Evolutionary conservation across 2,113 vertebrate species (phyloP), one percentile per base, ranked within the genome.

Genomic region (Anseranas semipalmata): DNA sequence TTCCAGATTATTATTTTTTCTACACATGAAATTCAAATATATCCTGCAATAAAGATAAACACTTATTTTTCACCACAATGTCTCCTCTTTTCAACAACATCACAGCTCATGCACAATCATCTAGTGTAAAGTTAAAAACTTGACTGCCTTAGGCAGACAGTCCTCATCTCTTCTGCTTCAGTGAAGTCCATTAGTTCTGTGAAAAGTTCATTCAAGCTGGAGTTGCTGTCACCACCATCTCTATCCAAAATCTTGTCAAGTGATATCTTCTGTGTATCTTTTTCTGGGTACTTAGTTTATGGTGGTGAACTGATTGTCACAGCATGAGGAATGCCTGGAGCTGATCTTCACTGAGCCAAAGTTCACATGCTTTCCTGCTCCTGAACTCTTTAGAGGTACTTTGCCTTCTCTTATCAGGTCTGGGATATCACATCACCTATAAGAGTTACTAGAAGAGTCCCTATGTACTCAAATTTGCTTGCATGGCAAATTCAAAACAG

Each of bases 41-140:
- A 72, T 48, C 56, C 67, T 87, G 16, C 62, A 93, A 48, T 76
- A 71, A 75, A 90, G 70, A 89, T 84, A 91, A 93, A 85, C 74
- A 62, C 48, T 70, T 65, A 48, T 21, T 95, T 87, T 95, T 90
- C 81, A 87, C 43, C 87, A 30, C 78, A 79, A n/a, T 1, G 0
- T 12, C 77, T 95, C 19, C 5, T 65, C 43, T 89, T 91, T 93
- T 91, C 50, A 90, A 71, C 45, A 96, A 24, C 22, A 15, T n/a
- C 14, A 32, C 32, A 89, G 21, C 32, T 91, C 63, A 37, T 28
- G 14, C 48, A 17, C 14, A 39, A n/a, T 10, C 12, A 9, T 50
- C 30, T 52, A 33, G 18, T 58, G 43, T 56, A 75, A 94, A 82
- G n/a, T 59, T 75, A 92, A 71, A 87, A 52, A 84, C 74, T 16